Evolutionary conservation across 2,888 invertebrate genomes (phyloP).

Genomic region (Altica lythri): DNA sequence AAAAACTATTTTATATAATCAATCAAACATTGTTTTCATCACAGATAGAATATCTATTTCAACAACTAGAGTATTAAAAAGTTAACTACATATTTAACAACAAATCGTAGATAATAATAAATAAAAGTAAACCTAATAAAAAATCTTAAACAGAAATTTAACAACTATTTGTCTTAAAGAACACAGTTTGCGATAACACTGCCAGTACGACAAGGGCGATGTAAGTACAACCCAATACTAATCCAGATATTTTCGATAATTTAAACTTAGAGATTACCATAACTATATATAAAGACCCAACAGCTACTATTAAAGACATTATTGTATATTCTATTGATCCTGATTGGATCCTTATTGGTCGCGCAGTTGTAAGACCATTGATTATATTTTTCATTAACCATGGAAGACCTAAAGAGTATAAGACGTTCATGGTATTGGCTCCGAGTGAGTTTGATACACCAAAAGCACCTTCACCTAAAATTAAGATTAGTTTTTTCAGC

Average conservation of each 20-base stretch:
- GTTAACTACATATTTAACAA: too few species aligned
- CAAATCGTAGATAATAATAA: too few species aligned
- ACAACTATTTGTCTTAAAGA: constrained; percentile 36
- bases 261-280: constrained; percentile 72
- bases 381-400: constrained; percentile 80
- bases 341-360: constrained; percentile 72
- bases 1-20: too few species aligned
- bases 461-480: constrained; percentile 80
- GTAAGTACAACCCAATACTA: constrained; percentile 69
- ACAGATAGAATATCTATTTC: too few species aligned
- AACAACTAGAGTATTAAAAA: too few species aligned
- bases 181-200: constrained; percentile 73
- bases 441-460: constrained; percentile 87
- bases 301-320: constrained; percentile 75
- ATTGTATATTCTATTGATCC: constrained; percentile 82
- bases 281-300: constrained; percentile 69
- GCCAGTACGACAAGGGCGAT: constrained; percentile 74
- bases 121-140: too few species aligned
- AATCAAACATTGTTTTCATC: too few species aligned
- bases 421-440: constrained; percentile 82
- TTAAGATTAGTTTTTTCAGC: too few species aligned
- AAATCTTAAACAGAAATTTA: background rate
- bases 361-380: constrained; percentile 52
- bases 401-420: constrained; percentile 81
- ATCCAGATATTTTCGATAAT: constrained; percentile 72